Evolutionary conservation across 2,797 vertebrate species (phyloP).

Genomic region (Centropyge bicolor): DNA sequence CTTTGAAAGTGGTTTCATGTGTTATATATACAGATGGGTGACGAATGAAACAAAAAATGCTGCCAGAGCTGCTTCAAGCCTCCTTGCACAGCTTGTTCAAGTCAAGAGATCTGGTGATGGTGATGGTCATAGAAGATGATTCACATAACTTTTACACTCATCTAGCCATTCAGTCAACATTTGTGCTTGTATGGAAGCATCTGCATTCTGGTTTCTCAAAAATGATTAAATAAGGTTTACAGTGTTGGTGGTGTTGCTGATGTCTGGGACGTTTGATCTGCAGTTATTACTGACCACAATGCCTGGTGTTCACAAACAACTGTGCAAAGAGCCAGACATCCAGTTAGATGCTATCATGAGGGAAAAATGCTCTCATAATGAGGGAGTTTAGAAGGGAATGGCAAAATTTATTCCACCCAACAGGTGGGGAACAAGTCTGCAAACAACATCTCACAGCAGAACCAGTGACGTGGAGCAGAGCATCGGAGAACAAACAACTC

Average conservation of each 20-base stretch:
- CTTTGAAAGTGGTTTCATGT: not conserved
- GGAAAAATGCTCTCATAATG: not conserved
- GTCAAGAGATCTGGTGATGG: not conserved
- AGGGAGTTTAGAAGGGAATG: not conserved
- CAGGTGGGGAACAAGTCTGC: conserved; percentile 22
- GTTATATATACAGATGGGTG: not conserved
- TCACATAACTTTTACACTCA: not conserved
- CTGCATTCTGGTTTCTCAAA: not conserved
- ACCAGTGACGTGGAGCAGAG: conserved; percentile 2
- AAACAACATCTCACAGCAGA: conserved; percentile 26
- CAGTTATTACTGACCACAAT: not conserved
- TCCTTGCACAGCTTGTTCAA: not conserved
- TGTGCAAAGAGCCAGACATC: not conserved
- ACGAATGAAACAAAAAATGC: not conserved
- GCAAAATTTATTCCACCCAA: conserved; percentile 5
- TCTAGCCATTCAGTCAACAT: not conserved
- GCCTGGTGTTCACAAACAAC: not conserved
- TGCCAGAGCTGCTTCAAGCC: not conserved
- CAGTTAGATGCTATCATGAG: not conserved
- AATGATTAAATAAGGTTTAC: not conserved
- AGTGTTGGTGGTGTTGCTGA: not conserved
- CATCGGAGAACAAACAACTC: conserved; percentile 41
- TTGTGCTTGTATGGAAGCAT: not conserved
- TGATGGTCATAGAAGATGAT: not conserved
- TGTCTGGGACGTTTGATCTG: not conserved